Base-by-base conservation (phyloP, 2,888 invertebrate genomes). In the Hemistola chrysoprasaria region DNA sequence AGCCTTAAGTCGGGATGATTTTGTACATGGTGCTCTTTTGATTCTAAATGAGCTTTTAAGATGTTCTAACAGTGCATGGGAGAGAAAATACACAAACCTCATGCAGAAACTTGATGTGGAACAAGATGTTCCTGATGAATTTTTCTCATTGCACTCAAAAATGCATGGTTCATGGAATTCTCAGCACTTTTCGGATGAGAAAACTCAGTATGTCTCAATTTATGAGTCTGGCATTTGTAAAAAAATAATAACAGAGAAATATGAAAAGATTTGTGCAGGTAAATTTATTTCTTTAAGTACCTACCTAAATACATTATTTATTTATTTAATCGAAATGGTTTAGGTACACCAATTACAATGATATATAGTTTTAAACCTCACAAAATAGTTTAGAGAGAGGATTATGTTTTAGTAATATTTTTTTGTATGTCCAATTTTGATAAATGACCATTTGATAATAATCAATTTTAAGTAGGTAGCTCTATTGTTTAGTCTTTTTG, bases 31-130 rank as follows among this genome's bases (percentile, higher is more conserved):
- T 11, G 96, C 96, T 1, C 87, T 99, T 6, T 90, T 99, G 29
- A 95, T 98, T 30, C 90, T 98, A 11, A 98, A 99, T 81, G 99
- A 99, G 82, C 90, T 99, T 0, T 88, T 99, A 10, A 91, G 98
- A 31, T 96, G 96, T 73, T 95, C 97, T 28, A 97, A 98, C 80
- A 92, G 95, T 0, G 91, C 92, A 22, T 97, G 97, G 96, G 97
- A 97, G 65, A 91, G 92, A 28, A 93, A 93, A 53, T 95, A 95
- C 64, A 94, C 93, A 50, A 87, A 89, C 6, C 76, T 97, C 0
- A 94, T 95, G 86, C 91, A 92, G 39, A 91, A 92, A 51, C 70
- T 89, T 3, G 84, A 89, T 65, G 70, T 81, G 4, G 84, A 88
- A 48, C 87, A 89, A 50, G 90, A 88, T 24, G 49, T 66, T 8